phyloP scores from a whole-genome alignment of 2,797 vertebrate species.

The Arctocebus calabarensis region DNA sequence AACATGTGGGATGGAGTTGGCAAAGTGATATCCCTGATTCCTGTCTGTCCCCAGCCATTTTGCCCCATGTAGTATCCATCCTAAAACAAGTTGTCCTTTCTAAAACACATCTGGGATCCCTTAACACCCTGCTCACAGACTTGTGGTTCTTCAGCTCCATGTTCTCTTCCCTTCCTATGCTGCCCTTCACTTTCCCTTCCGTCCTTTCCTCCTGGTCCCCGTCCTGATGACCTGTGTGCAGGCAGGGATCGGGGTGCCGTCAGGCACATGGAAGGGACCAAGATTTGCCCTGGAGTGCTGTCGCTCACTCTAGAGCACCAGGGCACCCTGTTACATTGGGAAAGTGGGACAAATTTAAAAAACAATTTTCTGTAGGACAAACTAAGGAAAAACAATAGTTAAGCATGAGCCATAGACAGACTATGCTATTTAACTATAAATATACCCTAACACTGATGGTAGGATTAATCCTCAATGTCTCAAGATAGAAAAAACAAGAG shows the following conservation, averaged over 20 bases:
- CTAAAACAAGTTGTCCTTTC: background rate
- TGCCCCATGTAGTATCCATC: background rate
- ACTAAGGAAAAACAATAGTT: background rate
- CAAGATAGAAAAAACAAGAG: background rate
- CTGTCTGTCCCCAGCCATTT: background rate
- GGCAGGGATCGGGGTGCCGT: background rate
- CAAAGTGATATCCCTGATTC: background rate
- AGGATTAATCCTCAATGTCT: background rate
- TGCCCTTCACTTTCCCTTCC: background rate
- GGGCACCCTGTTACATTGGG: background rate
- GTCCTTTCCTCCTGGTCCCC: background rate
- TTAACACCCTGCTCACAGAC: background rate
- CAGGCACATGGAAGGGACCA: background rate
- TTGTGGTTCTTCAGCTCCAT: background rate
- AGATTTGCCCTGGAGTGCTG: background rate
- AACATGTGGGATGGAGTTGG: background rate
- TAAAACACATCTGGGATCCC: background rate
- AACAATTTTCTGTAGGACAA: background rate
- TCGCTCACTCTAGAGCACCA: background rate
- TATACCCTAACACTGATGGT: background rate
- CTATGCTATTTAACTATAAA: background rate
- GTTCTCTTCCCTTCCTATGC: background rate
- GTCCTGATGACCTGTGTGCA: background rate
- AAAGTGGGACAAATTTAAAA: background rate
- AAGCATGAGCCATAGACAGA: background rate